Evolutionary conservation across 2,888 invertebrate genomes (phyloP), one percentile per base, ranked within the genome.

Genomic region (Abrostola tripartita): DNA sequence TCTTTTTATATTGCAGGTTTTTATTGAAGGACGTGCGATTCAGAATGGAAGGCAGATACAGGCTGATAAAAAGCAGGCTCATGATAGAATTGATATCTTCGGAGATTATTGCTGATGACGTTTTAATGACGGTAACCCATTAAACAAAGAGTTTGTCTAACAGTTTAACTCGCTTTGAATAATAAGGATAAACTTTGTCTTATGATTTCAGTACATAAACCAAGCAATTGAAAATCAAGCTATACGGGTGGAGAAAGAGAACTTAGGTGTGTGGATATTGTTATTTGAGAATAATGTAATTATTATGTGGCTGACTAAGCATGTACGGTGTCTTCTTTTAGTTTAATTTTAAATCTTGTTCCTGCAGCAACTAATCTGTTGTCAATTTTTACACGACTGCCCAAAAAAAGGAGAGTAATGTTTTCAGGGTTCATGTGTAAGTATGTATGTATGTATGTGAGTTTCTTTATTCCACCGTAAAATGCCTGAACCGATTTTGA

Each of bases 41-140:
- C 72, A 81, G 73, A 14, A 75, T 92, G 71, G 88, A 92, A 67
- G 93, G 90, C 8, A 85, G 90, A 1, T 86, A 91, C 50, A 85
- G 91, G 10, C 61, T 92, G 55, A 66, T 89, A 42, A 76, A 84
- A n/a, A 79, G 88, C 47, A 83, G 81, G 56, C 81, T 91, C 0
- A 77, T 79, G 0, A 79, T 93, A 11, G 91, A 91, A 52, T 63
- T 86, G 9, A 66, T 91, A 0, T 66, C 79, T 47, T 92, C 93
- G 0, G 79, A 88, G 2, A 65, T 92, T 4, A 9, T 58, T 0
- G 71, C 83, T 8, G 70, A 78, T 5, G 82, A 87, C 9, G 77
- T 89, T 36, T 50, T 90, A 42, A 82, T 92, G 83, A 82, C 72
- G 83, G 93, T 92, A 85, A 24, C 79, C 70, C 60, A 52, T 44